Base-by-base conservation (phyloP, 2,888 invertebrate genomes). In the Steromphala cineraria region DNA sequence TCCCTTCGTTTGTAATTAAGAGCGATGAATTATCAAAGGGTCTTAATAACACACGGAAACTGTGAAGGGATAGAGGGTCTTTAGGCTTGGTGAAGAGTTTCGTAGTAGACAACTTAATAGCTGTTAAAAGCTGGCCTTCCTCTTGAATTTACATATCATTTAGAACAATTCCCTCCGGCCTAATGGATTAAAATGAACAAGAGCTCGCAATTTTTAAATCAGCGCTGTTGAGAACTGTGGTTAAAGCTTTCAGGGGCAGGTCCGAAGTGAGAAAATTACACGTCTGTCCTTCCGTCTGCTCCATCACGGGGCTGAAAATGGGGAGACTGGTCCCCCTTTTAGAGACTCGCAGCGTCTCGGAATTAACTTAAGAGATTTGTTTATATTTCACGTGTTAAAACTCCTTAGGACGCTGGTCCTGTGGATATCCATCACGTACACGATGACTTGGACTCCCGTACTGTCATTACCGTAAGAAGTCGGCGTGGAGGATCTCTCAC, bases 331-430 rank as follows among this genome's bases (percentile, higher is more conserved):
- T 15, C 52, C 24, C 40, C 28, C 67, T 78, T 21, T 46, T 53
- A 31, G 78, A 62, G 31, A 67, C 67, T 28, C 53, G 67, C 46
- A 46, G 46, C 67, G 40, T 67, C 62, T 28, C 21, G 67, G 78
- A 78, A 67, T 78, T 78, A 78, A 67, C 78, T 78, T 52, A 78
- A 78, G 67, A 78, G 78, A 78, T 78, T 78, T 78, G 78, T 78
- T 78, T 78, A 78, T 78, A 62, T 78, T 78, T 78, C 78, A 67
- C 78, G 78, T 78, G 78, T 78, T 78, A 78, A 78, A 78, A 21
- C 46, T 52, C 67, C 78, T 78, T 78, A 67, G 53, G 52, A 52
- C 67, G 62, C 67, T 31, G 19, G n/a, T 15, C 55, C 21, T 56
- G 46, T 17, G 19, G 40, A 21, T 55, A 78, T 67, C 53, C 67